These are phyloP conservation scores for Arctocebus calabarensis DNA, from an alignment of 2,797 vertebrate species.

Conservation along the genomic window DNA sequence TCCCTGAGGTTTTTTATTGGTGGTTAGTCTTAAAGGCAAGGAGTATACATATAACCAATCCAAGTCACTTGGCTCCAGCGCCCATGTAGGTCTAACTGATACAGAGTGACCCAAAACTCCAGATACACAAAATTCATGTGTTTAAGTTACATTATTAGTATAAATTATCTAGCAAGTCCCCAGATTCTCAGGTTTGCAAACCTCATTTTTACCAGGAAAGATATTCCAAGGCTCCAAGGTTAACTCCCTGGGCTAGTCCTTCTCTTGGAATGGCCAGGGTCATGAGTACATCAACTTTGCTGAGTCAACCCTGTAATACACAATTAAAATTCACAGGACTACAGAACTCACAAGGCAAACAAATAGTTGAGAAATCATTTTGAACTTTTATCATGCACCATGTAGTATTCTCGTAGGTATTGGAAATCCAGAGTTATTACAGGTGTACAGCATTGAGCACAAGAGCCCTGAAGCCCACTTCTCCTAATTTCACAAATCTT, in stretches of 20 bases:
- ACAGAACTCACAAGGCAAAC: not conserved
- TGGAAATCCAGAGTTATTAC: fast-evolving
- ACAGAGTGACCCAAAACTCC: not conserved
- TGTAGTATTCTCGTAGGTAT: not conserved
- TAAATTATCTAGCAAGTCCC: not conserved
- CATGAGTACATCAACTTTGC: not conserved
- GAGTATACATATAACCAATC: not conserved
- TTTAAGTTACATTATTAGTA: not conserved
- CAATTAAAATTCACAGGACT: not conserved
- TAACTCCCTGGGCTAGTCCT: not conserved
- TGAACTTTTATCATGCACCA: not conserved
- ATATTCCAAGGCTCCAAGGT: not conserved
- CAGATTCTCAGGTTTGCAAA: not conserved
- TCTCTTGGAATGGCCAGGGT: not conserved
- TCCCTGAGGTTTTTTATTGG: not conserved
- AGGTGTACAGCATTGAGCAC: not conserved
- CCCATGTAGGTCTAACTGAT: not conserved
- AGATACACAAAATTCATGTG: not conserved
- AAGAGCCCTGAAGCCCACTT: fast-evolving
- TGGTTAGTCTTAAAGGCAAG: not conserved
- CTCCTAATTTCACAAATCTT: not conserved
- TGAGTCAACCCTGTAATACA: not conserved
- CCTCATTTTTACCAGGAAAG: not conserved
- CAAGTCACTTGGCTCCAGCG: not conserved
- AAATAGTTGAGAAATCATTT: not conserved